Evolutionary conservation across 2,797 vertebrate species (phyloP), one percentile per base, ranked within the genome.

Genomic region (Darevskia mixta): DNA sequence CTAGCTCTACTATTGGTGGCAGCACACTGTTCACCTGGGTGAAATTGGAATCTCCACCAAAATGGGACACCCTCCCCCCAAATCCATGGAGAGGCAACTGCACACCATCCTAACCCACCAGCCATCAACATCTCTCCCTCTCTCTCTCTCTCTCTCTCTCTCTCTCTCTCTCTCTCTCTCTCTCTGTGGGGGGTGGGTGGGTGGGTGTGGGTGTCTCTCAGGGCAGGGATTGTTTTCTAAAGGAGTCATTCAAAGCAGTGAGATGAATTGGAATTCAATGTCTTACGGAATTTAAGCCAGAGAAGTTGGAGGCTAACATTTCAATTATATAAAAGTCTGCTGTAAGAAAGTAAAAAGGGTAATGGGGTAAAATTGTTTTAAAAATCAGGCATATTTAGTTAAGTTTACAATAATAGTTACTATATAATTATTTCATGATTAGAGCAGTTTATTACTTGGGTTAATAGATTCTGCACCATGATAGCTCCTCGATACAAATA

Each of bases 311-410:
- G 20, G 4, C n/a, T 78, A 43, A 55, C 76, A 78, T 75, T 29
- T 85, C 41, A 79, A 86, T 69, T 69, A 69, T 18, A 32, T 25
- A 78, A 85, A 77, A 84, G 35, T 41, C 49, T 58, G 58, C 18
- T 38, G 55, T 20, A 75, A 41, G 49, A 23, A 75, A 84, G 71
- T n/a, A 29, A 64, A 64, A 85, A 17, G 41, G 38, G 7, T 35
- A 71, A 79, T 76, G 55, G 58, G 1, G 18, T 85, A 79, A 77
- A 32, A 67, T 8, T 49, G 41, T 32, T 55, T 55, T 20, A 55
- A 43, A 85, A 85, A 35, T 55, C 49, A 9, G 27, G 64, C 23
- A 86, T 76, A 76, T 8, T 72, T 72, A 8, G 71, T 35, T 83
- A 72, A 41, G 23, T 77, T 85, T 85, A 66, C 61, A 64, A 64